Evolutionary conservation across 2,113 vertebrate species (phyloP), one percentile per base, ranked within the genome.

Genomic region (Microcebus lehilahytsara): DNA sequence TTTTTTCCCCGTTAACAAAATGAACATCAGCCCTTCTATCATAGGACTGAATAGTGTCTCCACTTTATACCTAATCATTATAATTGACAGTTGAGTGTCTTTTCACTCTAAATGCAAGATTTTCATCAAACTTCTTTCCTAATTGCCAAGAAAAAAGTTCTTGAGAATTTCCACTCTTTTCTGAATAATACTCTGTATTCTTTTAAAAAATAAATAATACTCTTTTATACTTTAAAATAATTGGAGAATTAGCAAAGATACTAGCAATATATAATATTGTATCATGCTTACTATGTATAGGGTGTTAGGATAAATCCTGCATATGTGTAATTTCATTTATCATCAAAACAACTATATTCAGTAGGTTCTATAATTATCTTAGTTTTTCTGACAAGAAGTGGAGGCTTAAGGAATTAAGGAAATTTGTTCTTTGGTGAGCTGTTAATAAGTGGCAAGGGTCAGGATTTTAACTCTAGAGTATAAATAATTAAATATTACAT

Each of bases 111-210:
- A 88, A 67, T 42, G 49, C 2, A 92, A 92, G 8, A 89, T 71
- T 64, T 84, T 89, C n/a, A 97, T 71, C 14, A 85, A 91, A 90
- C 78, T 96, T 81, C 5, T 85, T 96, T 95, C 87, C 8, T 77
- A 80, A 91, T 79, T 83, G 92, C 27, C 9, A 89, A 16, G 51
- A 72, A 96, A 89, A 80, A 9, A 53, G 9, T 87, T 93, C 9
- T 84, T 85, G 4, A 96, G 72, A 96, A 78, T 74, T 56, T 60
- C 42, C 3, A 84, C 2, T 78, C 34, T 30, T 67, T 11, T 89
- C 7, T 86, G 60, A 93, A 53, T 80, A 85, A 58, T 46, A 62
- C 14, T 74, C 27, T 95, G 42, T 85, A 71, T 88, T 72, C 40
- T 62, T 89, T 71, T 75, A 85, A 92, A 77, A 66, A 78, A 66